A percentile compares a stretch with the other conserved stretches of the same genome.
phyloP scores from a whole-genome alignment of 2,113 vertebrate genomes.

The Crotophaga sulcirostris region DNA sequence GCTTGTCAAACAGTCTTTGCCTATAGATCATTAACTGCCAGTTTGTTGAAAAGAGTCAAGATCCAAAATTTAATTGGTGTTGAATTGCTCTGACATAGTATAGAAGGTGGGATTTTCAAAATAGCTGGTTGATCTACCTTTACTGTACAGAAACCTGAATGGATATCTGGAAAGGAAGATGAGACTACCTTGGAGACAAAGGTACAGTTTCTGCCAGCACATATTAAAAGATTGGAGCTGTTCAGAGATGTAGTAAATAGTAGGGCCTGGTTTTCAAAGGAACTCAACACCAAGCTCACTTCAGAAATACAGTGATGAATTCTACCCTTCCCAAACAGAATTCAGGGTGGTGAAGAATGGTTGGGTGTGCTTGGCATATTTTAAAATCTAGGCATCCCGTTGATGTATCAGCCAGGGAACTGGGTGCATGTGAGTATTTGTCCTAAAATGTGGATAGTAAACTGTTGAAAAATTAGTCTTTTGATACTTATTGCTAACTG shows the following conservation, averaged over 20 bases:
- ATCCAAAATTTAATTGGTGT: background rate
- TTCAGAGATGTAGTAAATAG: background rate
- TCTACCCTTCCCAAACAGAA: background rate
- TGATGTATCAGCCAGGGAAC: background rate
- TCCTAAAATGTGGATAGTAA: background rate
- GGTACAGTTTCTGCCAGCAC: background rate
- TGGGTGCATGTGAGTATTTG: background rate
- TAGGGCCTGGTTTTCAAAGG: background rate
- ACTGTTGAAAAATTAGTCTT: background rate
- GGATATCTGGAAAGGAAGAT: background rate
- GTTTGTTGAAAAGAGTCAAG: conserved; percentile 1
- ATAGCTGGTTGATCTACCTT: background rate
- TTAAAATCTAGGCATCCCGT: background rate
- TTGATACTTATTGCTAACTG: background rate
- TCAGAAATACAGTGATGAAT: background rate
- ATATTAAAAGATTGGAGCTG: background rate
- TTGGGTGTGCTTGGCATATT: background rate
- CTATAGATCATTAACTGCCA: conserved; percentile 25
- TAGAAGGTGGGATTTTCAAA: conserved; percentile 22
- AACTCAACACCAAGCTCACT: background rate
- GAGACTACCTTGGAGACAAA: background rate
- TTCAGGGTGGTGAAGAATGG: background rate
- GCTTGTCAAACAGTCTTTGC: conserved; percentile 21
- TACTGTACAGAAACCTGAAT: conserved; percentile 12
- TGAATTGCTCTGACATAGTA: conserved; percentile 7